phyloP scores from a whole-genome alignment of 2,113 vertebrate species.

The Lamprotornis superbus region DNA sequence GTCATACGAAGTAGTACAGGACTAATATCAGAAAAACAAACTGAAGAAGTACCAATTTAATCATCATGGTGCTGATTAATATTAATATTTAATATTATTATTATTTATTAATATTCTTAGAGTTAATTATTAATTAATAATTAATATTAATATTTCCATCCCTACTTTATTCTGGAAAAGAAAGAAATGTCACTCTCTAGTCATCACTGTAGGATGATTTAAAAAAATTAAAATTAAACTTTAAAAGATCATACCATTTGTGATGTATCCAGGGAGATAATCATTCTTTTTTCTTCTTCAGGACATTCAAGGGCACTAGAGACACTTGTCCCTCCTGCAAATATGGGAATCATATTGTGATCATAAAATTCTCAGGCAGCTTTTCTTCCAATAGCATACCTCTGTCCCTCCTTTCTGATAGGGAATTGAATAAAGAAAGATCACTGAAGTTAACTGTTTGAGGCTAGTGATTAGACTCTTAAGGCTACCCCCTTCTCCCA shows the following conservation, averaged over 20 bases:
- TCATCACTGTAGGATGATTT: neutral
- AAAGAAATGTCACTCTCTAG: neutral
- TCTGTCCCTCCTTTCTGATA: neutral
- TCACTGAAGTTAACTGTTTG: neutral
- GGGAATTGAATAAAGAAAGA: neutral
- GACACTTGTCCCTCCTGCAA: constrained; percentile 94
- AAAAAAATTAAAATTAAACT: neutral
- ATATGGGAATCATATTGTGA: neutral
- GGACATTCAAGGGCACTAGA: constrained; percentile 94
- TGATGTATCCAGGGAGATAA: constrained; percentile 95
- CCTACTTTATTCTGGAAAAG: neutral
- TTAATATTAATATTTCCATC: neutral
- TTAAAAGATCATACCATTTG: constrained; percentile 85
- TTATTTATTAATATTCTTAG: no score
- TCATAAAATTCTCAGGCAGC: neutral
- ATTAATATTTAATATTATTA: neutral
- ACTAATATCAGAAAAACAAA: neutral
- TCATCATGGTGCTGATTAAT: neutral
- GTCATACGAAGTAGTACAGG: neutral
- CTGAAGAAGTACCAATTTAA: neutral
- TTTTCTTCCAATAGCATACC: neutral
- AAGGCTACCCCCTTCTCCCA: neutral
- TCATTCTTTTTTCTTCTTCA: constrained; percentile 89
- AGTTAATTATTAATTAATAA: no score
- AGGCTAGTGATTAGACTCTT: neutral